Base-by-base conservation (phyloP, 2,113 vertebrate species). In the Brachypteracias leptosomus region DNA sequence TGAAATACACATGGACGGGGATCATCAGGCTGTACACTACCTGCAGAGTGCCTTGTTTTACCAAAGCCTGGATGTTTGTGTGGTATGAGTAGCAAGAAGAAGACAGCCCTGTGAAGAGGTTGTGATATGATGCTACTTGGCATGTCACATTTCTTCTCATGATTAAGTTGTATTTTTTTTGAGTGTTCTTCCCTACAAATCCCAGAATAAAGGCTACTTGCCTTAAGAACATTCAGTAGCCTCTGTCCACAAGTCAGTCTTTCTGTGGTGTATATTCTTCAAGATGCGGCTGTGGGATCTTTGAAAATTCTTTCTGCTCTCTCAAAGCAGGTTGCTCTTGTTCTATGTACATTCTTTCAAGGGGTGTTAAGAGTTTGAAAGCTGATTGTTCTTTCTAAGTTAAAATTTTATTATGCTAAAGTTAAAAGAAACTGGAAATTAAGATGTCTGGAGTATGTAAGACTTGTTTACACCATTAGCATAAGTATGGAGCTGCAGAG, bases 1-100 rank as follows among this genome's bases (percentile, higher is more conserved):
- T 76, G 52, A 44, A 75, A 52, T 65, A 16, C 13, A 42, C 1
- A 1, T 68, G 62, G 44, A 55, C 52, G 20, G 78, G n/a, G 47
- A 10, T 25, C 47, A 40, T 84, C 0, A 0, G 73, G 51, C 74
- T 5, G 0, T 54, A 2, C 9, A 0, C 6, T 76, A 31, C n/a
- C 62, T 73, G 29, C 16, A 58, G 72, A 3, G 16, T 80, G 52
- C 73, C 52, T 58, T 0, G 0, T 26, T n/a, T 40, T 74, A 2
- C 65, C 47, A 26, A 70, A 78, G 61, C n/a, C 33, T 1, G 5
- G 16, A 16, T 12, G 3, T 38, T 13, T 62, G 28, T 68, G 35
- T 61, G 49, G 10, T 63, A 16, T 3, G 54, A 68, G 20, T 26
- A 80, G 36, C 63, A 57, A 10, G 63, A 68, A 40, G 52, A 68